Evolutionary conservation across 2,797 vertebrate species (phyloP).

Genomic region (Sternotherus odoratus): DNA sequence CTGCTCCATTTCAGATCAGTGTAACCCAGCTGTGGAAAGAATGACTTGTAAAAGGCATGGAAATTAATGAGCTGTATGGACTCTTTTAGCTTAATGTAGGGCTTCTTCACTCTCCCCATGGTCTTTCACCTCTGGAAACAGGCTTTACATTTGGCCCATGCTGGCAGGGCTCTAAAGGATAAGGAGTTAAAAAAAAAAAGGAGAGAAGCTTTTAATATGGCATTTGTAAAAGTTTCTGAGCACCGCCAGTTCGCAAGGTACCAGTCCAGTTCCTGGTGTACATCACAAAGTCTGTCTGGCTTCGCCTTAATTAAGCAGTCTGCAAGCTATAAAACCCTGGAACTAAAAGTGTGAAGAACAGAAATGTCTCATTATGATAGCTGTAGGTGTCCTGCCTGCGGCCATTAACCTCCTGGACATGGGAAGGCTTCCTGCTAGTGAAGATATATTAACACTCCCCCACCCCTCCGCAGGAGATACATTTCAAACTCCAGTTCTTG

Average conservation of each 20-base stretch:
- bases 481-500: neutral
- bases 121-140: neutral
- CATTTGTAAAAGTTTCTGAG: neutral
- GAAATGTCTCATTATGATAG: neutral
- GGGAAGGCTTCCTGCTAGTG: neutral
- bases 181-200: neutral
- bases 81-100: neutral
- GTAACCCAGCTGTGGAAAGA: neutral
- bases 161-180: neutral
- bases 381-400: neutral
- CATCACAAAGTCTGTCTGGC: neutral
- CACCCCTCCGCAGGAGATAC: too few relatives aligned
- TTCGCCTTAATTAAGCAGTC: neutral
- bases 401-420: neutral
- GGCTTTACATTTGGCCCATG: neutral
- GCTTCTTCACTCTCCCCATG: neutral
- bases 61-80: neutral
- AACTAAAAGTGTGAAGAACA: neutral
- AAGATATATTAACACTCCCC: too few relatives aligned
- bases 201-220: neutral
- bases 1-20: neutral
- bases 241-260: neutral
- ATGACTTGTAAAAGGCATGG: fast-evolving
- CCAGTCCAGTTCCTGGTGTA: neutral
- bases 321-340: neutral